Percentiles rank a stretch among this genome's conserved stretches.
Conservation (phyloP, 2,797 vertebrate species). For the Chaunax sp. region DNA sequence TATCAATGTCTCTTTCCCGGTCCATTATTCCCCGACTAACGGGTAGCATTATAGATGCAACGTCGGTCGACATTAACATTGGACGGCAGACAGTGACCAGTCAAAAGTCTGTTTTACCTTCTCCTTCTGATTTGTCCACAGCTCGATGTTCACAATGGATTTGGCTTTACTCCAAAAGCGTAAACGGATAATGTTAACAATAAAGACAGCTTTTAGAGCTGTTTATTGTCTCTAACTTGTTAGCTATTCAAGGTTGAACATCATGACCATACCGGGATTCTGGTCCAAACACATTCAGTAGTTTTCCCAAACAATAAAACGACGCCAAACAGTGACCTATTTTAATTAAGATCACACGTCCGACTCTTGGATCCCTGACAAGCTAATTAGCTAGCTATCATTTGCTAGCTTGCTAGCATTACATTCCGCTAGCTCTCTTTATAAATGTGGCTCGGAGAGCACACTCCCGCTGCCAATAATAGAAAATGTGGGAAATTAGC, state of each 20-base stretch:
- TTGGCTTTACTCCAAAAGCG: constrained; percentile 39
- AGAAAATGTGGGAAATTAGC: constrained; percentile 70
- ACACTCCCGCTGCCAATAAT: constrained; percentile 55
- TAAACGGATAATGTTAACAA: constrained; percentile 54
- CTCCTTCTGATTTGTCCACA: constrained; percentile 32
- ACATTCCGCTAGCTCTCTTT: constrained; percentile 81
- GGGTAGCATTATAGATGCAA: constrained; percentile 83
- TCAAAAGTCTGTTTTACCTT: constrained; percentile 39
- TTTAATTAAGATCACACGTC: constrained; percentile 67
- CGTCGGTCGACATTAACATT: constrained; percentile 87
- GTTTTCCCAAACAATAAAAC: constrained; percentile 30
- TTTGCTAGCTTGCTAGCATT: constrained; percentile 77
- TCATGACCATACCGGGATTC: constrained; percentile 32
- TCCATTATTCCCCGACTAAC: constrained; percentile 84
- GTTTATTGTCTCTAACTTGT: constrained; percentile 63
- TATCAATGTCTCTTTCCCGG: constrained; percentile 80
- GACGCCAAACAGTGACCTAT: constrained; percentile 58
- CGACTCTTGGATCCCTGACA: constrained; percentile 60
- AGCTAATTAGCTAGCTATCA: constrained; percentile 81
- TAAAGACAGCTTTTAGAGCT: constrained; percentile 32
- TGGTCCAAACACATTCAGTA: constrained; percentile 28
- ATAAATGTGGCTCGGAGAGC: constrained; percentile 69
- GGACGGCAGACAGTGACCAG: constrained; percentile 73
- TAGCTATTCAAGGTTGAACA: constrained; percentile 56
- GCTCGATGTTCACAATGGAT: constrained; percentile 44